These are phyloP conservation scores for Drosophila lacertosa DNA, from an alignment of 1,140 invertebrate genomes.

Conservation along the genomic window DNA sequence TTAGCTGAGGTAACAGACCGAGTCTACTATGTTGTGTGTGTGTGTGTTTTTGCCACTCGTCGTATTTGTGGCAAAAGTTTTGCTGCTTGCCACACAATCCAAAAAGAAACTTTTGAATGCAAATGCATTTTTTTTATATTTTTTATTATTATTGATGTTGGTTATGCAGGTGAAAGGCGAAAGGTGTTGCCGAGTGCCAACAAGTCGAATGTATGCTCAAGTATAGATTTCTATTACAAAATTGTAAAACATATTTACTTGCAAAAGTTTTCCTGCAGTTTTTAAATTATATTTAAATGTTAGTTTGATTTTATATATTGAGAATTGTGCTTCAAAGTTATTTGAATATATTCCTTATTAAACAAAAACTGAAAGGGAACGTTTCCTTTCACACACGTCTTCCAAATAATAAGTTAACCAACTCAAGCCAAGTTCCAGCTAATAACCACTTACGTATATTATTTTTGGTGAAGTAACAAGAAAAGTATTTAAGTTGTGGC, in stretches of 20 bases:
- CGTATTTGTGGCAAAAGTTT: conserved; percentile 34
- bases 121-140: conserved; percentile 14
- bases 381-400: background rate
- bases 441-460: conserved; percentile 3
- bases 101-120: conserved; percentile 40
- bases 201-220: conserved; percentile 17
- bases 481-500: conserved; percentile 10
- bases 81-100: background rate
- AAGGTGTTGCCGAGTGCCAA: conserved; percentile 30
- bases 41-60: conserved; percentile 16
- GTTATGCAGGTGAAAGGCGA: conserved; percentile 4
- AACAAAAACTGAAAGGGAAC: no score
- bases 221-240: background rate
- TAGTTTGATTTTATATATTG: background rate
- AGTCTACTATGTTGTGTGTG: conserved; percentile 30
- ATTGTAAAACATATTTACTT: background rate
- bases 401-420: background rate
- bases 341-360: no score
- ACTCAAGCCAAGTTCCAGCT: background rate
- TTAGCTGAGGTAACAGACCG: conserved; percentile 60
- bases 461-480: background rate
- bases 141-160: conserved; percentile 29
- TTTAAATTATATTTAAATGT: background rate
- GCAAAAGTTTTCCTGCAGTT: background rate
- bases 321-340: no score